Conservation (phyloP, 2,797 vertebrate genomes). For the Microctenopoma stevenorrisi region DNA sequence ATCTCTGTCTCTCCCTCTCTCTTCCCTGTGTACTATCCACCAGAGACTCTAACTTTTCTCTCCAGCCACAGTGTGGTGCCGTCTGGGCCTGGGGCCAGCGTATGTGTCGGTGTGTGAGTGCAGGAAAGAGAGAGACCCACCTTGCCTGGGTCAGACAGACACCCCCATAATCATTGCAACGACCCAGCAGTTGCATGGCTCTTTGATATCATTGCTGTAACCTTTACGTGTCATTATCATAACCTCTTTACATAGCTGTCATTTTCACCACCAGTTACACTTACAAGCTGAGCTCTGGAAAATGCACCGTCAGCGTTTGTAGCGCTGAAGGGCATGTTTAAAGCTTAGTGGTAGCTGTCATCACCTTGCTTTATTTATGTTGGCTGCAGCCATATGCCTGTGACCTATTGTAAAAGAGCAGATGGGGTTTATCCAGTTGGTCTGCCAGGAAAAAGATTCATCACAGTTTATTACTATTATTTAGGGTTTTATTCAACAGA, state of each 20-base stretch:
- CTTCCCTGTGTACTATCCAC: constrained; percentile 46
- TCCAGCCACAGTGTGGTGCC: constrained; percentile 60
- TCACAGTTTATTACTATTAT: neutral
- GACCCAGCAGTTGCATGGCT: constrained; percentile 59
- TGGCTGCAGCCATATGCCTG: constrained; percentile 40
- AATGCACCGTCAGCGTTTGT: constrained; percentile 67
- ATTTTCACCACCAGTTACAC: constrained; percentile 59
- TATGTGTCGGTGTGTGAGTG: constrained; percentile 2
- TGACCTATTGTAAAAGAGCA: constrained; percentile 5
- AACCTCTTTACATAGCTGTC: constrained; percentile 73
- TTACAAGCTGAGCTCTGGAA: constrained; percentile 28
- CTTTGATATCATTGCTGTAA: constrained; percentile 76
- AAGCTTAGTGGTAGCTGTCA: constrained; percentile 50
- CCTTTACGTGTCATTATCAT: constrained; percentile 77
- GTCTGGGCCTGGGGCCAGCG: constrained; percentile 65
- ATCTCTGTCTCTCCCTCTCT: constrained; percentile 42
- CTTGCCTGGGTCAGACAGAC: constrained; percentile 70
- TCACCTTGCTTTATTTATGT: constrained; percentile 56
- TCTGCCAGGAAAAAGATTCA: neutral
- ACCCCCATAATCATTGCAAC: constrained; percentile 66
- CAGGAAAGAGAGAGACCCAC: constrained; percentile 48
- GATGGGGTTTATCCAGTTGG: constrained; percentile 6
- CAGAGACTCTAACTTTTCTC: constrained; percentile 59
- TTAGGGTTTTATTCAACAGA: neutral
- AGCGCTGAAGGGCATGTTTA: constrained; percentile 63